These are phyloP conservation scores for Artemia franciscana DNA, from an alignment of 1,140 invertebrate genomes.

Conservation along the genomic window DNA sequence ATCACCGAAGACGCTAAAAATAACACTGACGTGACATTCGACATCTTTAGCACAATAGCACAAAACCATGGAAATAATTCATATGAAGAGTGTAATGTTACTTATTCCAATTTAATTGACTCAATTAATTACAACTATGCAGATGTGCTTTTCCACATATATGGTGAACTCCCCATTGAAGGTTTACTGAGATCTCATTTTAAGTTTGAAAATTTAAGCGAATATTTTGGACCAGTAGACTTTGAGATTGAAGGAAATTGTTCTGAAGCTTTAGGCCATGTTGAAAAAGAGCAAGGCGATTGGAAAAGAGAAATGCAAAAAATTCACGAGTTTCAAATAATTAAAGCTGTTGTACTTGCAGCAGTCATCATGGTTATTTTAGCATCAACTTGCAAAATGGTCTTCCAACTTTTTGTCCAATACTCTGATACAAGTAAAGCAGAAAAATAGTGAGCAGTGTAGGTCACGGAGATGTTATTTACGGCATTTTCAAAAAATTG, in stretches of 20 bases:
- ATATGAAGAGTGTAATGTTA: no score
- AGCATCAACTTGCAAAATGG: constrained; percentile 10
- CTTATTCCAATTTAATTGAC: neutral
- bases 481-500: no score
- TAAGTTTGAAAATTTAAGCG: neutral
- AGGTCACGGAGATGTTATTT: no score
- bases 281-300: neutral
- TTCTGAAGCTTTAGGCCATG: neutral
- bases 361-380: constrained; percentile 7
- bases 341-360: constrained; percentile 10
- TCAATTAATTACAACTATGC: neutral
- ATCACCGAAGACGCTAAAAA: no score
- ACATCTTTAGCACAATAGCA: no score
- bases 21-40: no score
- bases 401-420: constrained; percentile 9
- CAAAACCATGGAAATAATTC: no score
- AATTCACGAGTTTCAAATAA: constrained; percentile 10
- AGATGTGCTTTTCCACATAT: neutral
- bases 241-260: neutral
- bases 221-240: neutral
- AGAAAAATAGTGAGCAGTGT: neutral
- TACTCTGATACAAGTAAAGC: constrained; percentile 2
- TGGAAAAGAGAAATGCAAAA: constrained; percentile 6
- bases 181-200: neutral
- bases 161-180: neutral